A percentile compares a stretch with the other conserved stretches of the same genome.
Conservation (phyloP, 2,888 invertebrate genomes). For the Cataglyphis cursor region DNA sequence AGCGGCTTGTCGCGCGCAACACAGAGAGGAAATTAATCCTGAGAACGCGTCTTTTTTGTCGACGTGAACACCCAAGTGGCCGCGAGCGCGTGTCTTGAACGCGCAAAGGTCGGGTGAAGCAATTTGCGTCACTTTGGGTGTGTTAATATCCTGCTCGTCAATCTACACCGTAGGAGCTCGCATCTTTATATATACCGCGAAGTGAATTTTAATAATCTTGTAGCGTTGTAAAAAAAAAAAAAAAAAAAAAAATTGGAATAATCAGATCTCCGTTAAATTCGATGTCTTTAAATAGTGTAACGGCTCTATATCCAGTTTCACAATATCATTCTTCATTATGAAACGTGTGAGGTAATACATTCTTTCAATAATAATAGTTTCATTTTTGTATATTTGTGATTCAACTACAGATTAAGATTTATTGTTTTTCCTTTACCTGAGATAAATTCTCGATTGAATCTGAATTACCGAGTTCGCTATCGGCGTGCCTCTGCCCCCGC, state of each 20-base stretch:
- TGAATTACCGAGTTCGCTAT: conserved; percentile 25
- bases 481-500: conserved; percentile 15
- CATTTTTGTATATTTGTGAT: neutral
- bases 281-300: neutral
- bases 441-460: neutral
- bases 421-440: neutral
- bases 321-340: neutral
- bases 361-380: neutral
- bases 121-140: conserved; percentile 77
- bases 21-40: conserved; percentile 70
- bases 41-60: conserved; percentile 49
- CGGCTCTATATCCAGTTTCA: neutral
- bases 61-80: conserved; percentile 35
- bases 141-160: conserved; percentile 67
- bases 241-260: neutral
- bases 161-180: neutral
- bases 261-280: neutral
- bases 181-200: neutral
- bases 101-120: conserved; percentile 34
- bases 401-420: neutral
- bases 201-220: neutral
- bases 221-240: neutral
- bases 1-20: conserved; percentile 59
- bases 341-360: neutral
- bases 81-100: conserved; percentile 34